These are phyloP conservation scores for Puntigrus tetrazona DNA, from an alignment of 2,113 vertebrate genomes.

Conservation along the genomic window DNA sequence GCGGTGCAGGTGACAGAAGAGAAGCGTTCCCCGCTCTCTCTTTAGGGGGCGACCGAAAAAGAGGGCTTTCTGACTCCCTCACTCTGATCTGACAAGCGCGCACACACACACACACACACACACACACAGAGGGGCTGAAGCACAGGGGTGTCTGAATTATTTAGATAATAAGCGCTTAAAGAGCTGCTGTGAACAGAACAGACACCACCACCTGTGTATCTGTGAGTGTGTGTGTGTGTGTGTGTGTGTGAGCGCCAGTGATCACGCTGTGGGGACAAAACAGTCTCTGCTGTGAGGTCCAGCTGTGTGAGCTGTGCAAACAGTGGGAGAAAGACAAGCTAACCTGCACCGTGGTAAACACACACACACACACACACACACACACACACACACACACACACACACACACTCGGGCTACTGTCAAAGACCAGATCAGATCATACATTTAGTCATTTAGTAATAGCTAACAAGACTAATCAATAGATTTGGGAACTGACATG, in stretches of 20 bases:
- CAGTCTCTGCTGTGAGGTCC: constrained; percentile 40
- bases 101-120: background rate
- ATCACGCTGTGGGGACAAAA: constrained; percentile 37
- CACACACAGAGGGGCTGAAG: background rate
- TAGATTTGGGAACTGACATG: background rate
- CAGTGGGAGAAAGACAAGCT: constrained; percentile 42
- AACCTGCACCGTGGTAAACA: background rate
- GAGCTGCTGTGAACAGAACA: constrained; percentile 44
- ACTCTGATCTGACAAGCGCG: constrained; percentile 29
- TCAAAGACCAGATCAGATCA: background rate
- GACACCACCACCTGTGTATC: constrained; percentile 19
- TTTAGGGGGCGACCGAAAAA: background rate
- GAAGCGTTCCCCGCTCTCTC: background rate
- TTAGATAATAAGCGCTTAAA: constrained; percentile 46
- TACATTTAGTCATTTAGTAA: background rate
- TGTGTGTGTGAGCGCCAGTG: constrained; percentile 35
- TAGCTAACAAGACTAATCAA: background rate
- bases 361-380: constrained; percentile 13
- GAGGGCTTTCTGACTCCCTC: background rate
- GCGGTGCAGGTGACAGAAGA: background rate
- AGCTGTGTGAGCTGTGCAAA: constrained; percentile 49
- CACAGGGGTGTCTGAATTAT: constrained; percentile 46
- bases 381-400: background rate
- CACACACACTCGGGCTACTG: background rate
- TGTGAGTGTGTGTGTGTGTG: constrained; percentile 25